Evolutionary conservation across 2,888 invertebrate species (phyloP).

Genomic region (Shargacucullia verbasci): DNA sequence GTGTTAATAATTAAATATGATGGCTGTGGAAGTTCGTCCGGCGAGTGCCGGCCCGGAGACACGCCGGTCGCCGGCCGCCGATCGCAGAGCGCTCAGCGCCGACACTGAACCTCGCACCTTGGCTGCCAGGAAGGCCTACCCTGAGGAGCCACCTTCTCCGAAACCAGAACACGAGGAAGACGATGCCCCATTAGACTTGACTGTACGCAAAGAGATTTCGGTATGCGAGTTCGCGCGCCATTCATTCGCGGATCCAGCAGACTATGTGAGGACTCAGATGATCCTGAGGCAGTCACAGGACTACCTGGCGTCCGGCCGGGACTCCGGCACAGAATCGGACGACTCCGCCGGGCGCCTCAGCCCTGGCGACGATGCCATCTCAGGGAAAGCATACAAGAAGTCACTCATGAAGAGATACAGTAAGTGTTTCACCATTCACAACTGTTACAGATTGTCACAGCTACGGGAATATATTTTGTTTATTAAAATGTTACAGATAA

Average conservation of each 20-base stretch:
- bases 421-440: constrained; percentile 89
- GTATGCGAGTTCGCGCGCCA: constrained; percentile 87
- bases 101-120: constrained; percentile 83
- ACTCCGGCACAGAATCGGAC: constrained; percentile 94
- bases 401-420: constrained; percentile 97
- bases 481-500: background rate
- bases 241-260: constrained; percentile 84
- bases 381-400: constrained; percentile 95
- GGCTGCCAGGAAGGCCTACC: constrained; percentile 87
- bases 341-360: constrained; percentile 93
- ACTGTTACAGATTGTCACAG: constrained; percentile 4
- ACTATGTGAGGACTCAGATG: constrained; percentile 85
- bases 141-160: constrained; percentile 69
- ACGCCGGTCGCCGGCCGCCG: constrained; percentile 72
- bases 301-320: constrained; percentile 87
- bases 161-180: constrained; percentile 74
- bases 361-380: constrained; percentile 88
- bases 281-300: constrained; percentile 86
- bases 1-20: constrained; percentile 83
- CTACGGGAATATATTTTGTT: background rate
- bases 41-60: constrained; percentile 77
- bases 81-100: constrained; percentile 77
- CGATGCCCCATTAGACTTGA: constrained; percentile 94
- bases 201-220: constrained; percentile 89
- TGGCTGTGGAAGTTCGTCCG: constrained; percentile 86